Evolutionary conservation across 2,113 vertebrate genomes (phyloP).

Genomic region (Colistium nudipinnis): DNA sequence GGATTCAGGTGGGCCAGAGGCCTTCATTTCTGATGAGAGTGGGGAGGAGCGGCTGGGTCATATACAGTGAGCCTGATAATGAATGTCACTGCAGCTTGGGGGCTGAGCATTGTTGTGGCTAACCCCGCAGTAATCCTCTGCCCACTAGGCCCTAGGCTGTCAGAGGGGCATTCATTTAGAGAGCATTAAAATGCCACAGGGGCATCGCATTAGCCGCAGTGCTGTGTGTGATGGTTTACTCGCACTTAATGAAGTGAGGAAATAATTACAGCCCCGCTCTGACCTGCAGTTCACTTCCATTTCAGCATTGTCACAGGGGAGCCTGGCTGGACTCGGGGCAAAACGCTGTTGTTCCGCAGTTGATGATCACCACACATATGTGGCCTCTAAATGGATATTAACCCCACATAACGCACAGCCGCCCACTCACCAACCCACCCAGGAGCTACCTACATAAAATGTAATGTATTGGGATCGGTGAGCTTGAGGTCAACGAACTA

Average conservation of each 20-base stretch:
- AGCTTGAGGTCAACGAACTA: slow-evolving; percentile 47
- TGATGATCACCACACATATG: slow-evolving; percentile 70
- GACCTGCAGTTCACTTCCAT: slow-evolving; percentile 81
- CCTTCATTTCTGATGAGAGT: slow-evolving; percentile 53
- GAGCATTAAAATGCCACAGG: slow-evolving; percentile 81
- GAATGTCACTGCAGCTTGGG: slow-evolving; percentile 64
- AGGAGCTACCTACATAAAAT: slow-evolving; percentile 56
- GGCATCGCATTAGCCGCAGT: slow-evolving; percentile 80
- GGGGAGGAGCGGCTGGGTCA: slow-evolving; percentile 52
- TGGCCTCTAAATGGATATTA: slow-evolving; percentile 70
- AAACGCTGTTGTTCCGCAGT: slow-evolving; percentile 65
- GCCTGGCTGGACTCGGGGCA: slow-evolving; percentile 55
- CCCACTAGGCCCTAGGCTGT: slow-evolving; percentile 73
- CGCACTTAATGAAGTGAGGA: slow-evolving; percentile 85
- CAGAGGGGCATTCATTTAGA: slow-evolving; percentile 80
- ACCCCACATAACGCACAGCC: slow-evolving; percentile 65
- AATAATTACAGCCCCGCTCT: slow-evolving; percentile 83
- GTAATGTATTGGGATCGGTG: slow-evolving; percentile 37
- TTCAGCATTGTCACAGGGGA: slow-evolving; percentile 73
- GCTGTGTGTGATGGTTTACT: slow-evolving; percentile 82
- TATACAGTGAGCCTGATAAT: slow-evolving; percentile 67
- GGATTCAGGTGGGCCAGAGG: slow-evolving; percentile 57
- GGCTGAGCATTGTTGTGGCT: slow-evolving; percentile 68
- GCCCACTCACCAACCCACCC: slow-evolving; percentile 36
- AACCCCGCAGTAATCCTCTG: slow-evolving; percentile 78